Conservation (phyloP, 2,888 invertebrate genomes). For the Ophion slaviceki region DNA sequence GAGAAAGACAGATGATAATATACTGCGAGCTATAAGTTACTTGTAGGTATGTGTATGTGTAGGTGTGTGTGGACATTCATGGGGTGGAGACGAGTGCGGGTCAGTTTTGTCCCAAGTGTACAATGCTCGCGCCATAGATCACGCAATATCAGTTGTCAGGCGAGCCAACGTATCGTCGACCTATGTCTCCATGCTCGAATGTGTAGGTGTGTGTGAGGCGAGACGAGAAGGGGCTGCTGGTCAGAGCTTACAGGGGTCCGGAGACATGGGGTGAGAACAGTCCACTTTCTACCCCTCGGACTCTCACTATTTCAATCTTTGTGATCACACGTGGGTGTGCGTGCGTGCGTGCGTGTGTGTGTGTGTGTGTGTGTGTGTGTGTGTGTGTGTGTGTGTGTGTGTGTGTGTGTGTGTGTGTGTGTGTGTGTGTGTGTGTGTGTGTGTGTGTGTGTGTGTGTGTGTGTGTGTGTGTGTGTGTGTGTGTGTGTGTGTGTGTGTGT, state of each 20-base stretch:
- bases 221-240: constrained; percentile 17
- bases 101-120: constrained; percentile 83
- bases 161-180: constrained; percentile 73
- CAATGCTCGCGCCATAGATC: constrained; percentile 83
- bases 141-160: constrained; percentile 83
- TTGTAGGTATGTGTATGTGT: constrained; percentile 9
- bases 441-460: constrained; percentile 37
- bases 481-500: neutral
- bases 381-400: constrained; percentile 41
- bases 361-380: neutral
- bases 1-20: constrained; percentile 61
- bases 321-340: neutral
- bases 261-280: constrained; percentile 43
- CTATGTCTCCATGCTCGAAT: neutral
- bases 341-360: neutral
- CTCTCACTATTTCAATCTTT: constrained; percentile 51
- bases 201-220: neutral
- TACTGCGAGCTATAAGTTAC: constrained; percentile 30
- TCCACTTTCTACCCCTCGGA: constrained; percentile 39
- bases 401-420: neutral
- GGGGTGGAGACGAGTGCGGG: constrained; percentile 68
- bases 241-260: constrained; percentile 39
- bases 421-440: constrained; percentile 2
- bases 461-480: neutral
- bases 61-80: neutral